Conservation (phyloP, 2,797 vertebrate genomes). For the Arnoldichthys spilopterus region DNA sequence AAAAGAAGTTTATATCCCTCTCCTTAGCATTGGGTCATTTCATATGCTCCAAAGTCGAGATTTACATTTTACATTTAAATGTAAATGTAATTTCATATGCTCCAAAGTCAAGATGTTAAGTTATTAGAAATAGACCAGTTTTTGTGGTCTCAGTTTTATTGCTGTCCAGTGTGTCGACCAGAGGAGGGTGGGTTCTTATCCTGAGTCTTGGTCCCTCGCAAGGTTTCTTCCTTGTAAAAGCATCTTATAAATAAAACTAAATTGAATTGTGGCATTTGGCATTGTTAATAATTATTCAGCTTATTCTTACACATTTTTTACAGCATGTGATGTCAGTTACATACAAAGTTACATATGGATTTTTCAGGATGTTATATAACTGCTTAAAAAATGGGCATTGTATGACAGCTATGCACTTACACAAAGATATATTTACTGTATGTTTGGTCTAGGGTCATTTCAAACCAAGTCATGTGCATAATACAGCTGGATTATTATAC, state of each 20-base stretch:
- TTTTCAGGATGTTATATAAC: neutral
- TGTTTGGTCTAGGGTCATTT: neutral
- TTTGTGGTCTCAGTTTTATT: too few species aligned
- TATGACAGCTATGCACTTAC: neutral
- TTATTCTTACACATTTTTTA: too few species aligned
- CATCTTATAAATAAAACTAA: too few species aligned
- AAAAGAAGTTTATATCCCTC: neutral
- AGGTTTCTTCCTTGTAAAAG: too few species aligned
- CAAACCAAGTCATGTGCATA: constrained; percentile 5
- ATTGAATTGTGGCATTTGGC: too few species aligned
- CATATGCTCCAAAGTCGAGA: neutral
- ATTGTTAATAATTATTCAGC: too few species aligned
- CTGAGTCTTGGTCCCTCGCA: too few species aligned
- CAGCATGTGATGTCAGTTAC: too few species aligned
- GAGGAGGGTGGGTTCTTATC: too few species aligned
- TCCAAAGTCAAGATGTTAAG: neutral
- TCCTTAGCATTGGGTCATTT: neutral
- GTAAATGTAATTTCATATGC: too few species aligned
- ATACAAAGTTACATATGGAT: neutral
- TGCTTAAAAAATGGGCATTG: neutral
- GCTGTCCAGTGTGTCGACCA: too few species aligned
- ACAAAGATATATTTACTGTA: neutral
- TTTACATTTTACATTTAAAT: too few species aligned
- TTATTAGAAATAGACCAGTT: neutral
- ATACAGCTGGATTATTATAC: neutral